Conservation (phyloP, 2,888 invertebrate genomes). For the Neoaliturus tenellus region DNA sequence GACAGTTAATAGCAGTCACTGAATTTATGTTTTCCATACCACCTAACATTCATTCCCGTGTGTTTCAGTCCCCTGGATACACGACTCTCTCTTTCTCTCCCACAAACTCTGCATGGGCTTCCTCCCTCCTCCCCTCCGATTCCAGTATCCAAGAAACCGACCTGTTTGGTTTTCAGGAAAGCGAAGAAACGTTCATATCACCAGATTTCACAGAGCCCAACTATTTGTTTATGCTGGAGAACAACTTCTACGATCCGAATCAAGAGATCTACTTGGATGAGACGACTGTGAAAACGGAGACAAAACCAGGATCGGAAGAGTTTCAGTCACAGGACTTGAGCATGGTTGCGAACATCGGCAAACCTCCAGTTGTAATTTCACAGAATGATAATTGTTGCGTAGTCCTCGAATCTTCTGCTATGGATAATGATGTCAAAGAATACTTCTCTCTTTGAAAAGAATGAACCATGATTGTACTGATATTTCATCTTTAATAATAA, state of each 20-base stretch:
- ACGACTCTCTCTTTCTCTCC: slow-evolving; percentile 15
- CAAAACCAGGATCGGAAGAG: slow-evolving; percentile 29
- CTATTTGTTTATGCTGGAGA: slow-evolving; percentile 7
- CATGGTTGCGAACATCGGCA: slow-evolving; percentile 33
- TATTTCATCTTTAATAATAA: not conserved
- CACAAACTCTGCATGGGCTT: not conserved
- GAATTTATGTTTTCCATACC: too few relatives aligned
- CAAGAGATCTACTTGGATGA: slow-evolving; percentile 35
- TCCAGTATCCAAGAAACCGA: slow-evolving; percentile 19
- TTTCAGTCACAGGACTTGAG: slow-evolving; percentile 51
- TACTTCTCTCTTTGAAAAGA: slow-evolving; percentile 25
- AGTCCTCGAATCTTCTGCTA: slow-evolving; percentile 52
- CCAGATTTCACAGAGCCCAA: slow-evolving; percentile 9
- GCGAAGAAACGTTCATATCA: not conserved
- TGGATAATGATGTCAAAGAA: slow-evolving; percentile 46
- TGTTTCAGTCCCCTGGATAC: slow-evolving; percentile 12
- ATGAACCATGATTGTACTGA: not conserved
- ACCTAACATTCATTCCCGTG: too few relatives aligned
- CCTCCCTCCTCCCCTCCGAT: slow-evolving; percentile 18
- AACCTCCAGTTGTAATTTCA: slow-evolving; percentile 54
- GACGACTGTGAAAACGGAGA: not conserved
- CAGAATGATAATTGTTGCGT: slow-evolving; percentile 57
- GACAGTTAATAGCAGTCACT: too few relatives aligned
- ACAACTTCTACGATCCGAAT: slow-evolving; percentile 9
- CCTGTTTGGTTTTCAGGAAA: slow-evolving; percentile 30